phyloP scores from a whole-genome alignment of 2,888 invertebrate species.

The Trichogramma dendrolimi region DNA sequence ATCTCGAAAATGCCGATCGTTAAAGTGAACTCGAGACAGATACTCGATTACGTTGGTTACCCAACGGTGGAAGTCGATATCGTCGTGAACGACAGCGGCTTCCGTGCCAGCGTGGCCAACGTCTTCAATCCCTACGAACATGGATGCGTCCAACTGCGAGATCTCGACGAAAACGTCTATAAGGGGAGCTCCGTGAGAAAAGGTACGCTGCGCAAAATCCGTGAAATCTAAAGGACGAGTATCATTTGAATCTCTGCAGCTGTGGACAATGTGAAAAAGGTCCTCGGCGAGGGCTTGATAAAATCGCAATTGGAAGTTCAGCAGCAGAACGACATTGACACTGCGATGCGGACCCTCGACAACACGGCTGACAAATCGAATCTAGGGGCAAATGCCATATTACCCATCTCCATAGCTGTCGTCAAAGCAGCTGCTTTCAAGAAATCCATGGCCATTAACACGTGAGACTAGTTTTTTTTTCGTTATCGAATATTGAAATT shows the following conservation, averaged over 20 bases:
- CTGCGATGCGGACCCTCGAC: conserved; percentile 39
- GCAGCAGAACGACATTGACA: conserved; percentile 45
- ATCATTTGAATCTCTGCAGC: conserved; percentile 25
- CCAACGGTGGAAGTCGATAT: conserved; percentile 61
- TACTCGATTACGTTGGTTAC: conserved; percentile 67
- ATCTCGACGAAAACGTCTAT: conserved; percentile 40
- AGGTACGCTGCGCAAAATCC: conserved; percentile 4
- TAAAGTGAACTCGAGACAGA: conserved; percentile 62
- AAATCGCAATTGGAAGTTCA: conserved; percentile 43
- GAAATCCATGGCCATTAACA: conserved; percentile 43
- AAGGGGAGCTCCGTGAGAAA: conserved; percentile 42
- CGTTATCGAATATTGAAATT: neutral
- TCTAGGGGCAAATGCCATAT: conserved; percentile 44
- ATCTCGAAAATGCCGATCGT: conserved; percentile 55
- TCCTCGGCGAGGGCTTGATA: conserved; percentile 44
- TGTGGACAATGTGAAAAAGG: conserved; percentile 43
- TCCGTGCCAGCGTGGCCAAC: conserved; percentile 43
- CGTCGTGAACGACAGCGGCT: conserved; percentile 45
- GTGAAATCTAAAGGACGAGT: neutral
- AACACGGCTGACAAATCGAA: conserved; percentile 45
- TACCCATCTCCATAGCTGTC: conserved; percentile 43
- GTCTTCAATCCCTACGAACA: conserved; percentile 35
- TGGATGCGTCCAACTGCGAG: conserved; percentile 40
- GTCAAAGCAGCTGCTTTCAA: conserved; percentile 48
- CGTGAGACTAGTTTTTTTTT: conserved; percentile 15